Base-by-base conservation (phyloP, 2,888 invertebrate genomes). In the Rhodophaea formosa region DNA sequence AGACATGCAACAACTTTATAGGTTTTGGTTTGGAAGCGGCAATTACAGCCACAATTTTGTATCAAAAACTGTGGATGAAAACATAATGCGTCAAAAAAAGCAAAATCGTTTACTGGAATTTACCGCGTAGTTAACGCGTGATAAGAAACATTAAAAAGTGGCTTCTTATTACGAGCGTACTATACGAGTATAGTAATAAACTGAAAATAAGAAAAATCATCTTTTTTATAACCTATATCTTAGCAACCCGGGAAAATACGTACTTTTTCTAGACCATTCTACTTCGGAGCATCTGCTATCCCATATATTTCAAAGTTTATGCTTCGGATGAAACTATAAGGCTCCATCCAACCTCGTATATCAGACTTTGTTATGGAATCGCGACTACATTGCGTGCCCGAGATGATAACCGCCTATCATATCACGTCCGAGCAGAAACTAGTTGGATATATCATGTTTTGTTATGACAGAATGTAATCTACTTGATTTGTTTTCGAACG, bases 221-320 rank as follows among this genome's bases (percentile, higher is more conserved):
- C 23, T 23, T 23, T 23, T 23, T 23, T n/a, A n/a, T n/a, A n/a
- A 23, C 23, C n/a, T n/a, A n/a, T 23, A 23, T 2, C 23, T 23
- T 23, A 3, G 23, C 5, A 1, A 32, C 47, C 7, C 30, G 5
- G 29, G 47, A 35, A 35, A n/a, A n/a, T n/a, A 35, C 15, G 12
- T 12, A 17, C 17, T 51, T 51, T 35, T 35, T 12, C 17, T 12
- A n/a, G 0, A 16, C 10, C 16, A 51, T 32, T 32, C 51, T 49
- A 49, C 15, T 51, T 51, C 32, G 16, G 1, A 51, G 35, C 16
- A 51, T 35, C 51, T 17, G 51, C 39, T 35, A 51, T 51, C 32
- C 39, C 12, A 35, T 51, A 51, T 39, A 51, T 51, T 51, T 51
- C 51, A 17, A 35, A 39, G 35, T 51, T 51, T 51, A 51, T 35